Evolutionary conservation across 2,888 invertebrate species (phyloP), one percentile per base, ranked within the genome.

Genomic region (Drosophila merina): DNA sequence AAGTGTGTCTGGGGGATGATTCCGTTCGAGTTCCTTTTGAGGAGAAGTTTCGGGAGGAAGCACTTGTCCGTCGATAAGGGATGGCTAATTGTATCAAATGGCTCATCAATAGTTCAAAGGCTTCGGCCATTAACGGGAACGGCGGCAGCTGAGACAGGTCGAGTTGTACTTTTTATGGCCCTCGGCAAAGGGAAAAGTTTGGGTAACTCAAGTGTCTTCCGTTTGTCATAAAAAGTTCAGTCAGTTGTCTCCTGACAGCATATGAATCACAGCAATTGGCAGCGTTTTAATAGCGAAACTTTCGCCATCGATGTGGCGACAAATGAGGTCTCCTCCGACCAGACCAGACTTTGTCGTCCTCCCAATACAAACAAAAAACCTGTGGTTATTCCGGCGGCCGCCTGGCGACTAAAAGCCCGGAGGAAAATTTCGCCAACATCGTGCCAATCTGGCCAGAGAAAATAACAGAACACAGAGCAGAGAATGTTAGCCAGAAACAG

Each of bases 101-200:
- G 66, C 83, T 72, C 82, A 79, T 82, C 86, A 82, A 82, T 82
- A 86, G 82, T 88, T 86, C 88, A 82, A 88, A 82, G 80, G 72
- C 64, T 55, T 55, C 47, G 58, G 62, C 54, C 52, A 57, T 74
- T 60, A 73, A 57, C 33, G 49, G 28, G n/a, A 36, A 12, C 42
- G 12, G 20, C 51, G 52, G 59, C 59, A 68, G 59, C 59, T 52
- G 72, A 48, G 72, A 66, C 86, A 86, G 81, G 86, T 81, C 83
- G 75, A 40, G 63, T 57, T 59, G 62, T 55, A 33, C 51, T 9
- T 74, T 75, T 85, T 72, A 84, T 81, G 60, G 66, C 85, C 52
- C 33, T 30, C 30, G 20, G 49, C 60, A 47, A 71, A 57, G 59
- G 72, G 40, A 51, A 75, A 88, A 88, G 60, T 75, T 88, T 86